Base-by-base conservation (phyloP, 2,113 vertebrate genomes). In the Microtus oregoni region DNA sequence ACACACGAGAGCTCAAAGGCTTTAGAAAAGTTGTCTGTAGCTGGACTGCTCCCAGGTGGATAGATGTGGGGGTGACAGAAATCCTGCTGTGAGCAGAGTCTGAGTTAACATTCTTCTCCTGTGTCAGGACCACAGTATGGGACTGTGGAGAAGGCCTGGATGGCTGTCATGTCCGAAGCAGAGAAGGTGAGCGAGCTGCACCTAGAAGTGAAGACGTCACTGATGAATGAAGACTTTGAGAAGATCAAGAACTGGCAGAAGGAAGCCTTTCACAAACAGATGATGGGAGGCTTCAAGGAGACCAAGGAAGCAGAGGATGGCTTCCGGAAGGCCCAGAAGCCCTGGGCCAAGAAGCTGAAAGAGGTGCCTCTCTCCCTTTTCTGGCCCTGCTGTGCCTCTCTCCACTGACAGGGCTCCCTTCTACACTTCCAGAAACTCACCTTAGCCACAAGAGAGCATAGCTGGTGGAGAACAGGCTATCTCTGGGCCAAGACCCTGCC, bases 191-290 rank as follows among this genome's bases (percentile, higher is more conserved):
- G 99, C 86, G 99, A 99, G 96, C 99, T 99, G 88, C 99, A 99
- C 98, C 98, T 99, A 97, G 99, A 99, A 93, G 99, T 99, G 97
- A 99, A 99, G 98, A 94, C 98, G 38, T 98, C 98, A 0, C 98
- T 99, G 97, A 99, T 99, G 99, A 99, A 98, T 24, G 99, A 99
- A 95, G 99, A 99, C 98, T 99, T 99, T n/a, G 99, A 99, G 98
- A 99, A 99, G 98, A 99, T 99, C 97, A 99, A 99, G 98, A 99
- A 99, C 98, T 99, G 99, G 99, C 99, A 99, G 99, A 99, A 99
- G 96, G 99, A 99, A 44, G 98, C 99, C 93, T 99, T 99, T 97
- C 99, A 99, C 98, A 99, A 99, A 95, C 99, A 99, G 99, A 99
- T 99, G 99, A 99, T 99, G 70, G 99, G 99, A 3, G 99, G 99